phyloP scores from a whole-genome alignment of 2,888 invertebrate genomes.

The Harmothoe impar region DNA sequence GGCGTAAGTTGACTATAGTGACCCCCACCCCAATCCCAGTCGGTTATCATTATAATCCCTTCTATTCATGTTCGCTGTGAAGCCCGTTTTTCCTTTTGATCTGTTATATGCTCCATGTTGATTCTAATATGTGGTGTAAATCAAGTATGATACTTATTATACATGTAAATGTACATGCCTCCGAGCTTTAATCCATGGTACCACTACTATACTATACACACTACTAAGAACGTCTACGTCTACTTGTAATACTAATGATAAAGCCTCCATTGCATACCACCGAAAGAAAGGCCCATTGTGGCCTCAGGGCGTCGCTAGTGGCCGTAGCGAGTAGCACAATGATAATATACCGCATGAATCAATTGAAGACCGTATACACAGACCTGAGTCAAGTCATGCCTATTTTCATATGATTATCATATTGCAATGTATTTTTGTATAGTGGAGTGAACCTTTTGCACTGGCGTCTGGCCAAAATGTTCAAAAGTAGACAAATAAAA shows the following conservation, averaged over 20 bases:
- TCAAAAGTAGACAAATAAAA: constrained; percentile 66
- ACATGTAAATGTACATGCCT: constrained; percentile 32
- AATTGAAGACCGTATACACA: constrained; percentile 49
- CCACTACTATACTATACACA: background rate
- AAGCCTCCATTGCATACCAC: constrained; percentile 46
- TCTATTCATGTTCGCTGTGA: constrained; percentile 31
- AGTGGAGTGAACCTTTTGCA: constrained; percentile 66
- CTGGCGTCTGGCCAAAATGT: constrained; percentile 65
- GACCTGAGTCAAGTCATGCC: constrained; percentile 60
- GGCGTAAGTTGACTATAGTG: constrained; percentile 47
- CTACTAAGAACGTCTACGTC: background rate
- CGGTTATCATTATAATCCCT: constrained; percentile 3
- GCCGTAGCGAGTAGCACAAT: constrained; percentile 8
- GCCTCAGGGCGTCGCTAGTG: background rate
- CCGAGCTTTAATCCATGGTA: constrained; percentile 30
- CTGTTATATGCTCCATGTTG: constrained; percentile 36
- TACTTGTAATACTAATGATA: constrained; percentile 13
- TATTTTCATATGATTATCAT: constrained; percentile 66
- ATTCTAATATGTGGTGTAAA: constrained; percentile 41
- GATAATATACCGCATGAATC: constrained; percentile 40
- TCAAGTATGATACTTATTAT: constrained; percentile 34
- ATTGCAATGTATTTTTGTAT: constrained; percentile 67
- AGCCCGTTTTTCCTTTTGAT: constrained; percentile 1
- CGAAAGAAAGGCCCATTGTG: constrained; percentile 11
- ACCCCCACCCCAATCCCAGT: background rate